A percentile compares a stretch with the other conserved stretches of the same genome.
phyloP scores from a whole-genome alignment of 2,113 vertebrate genomes.

The Thalassoma bifasciatum region DNA sequence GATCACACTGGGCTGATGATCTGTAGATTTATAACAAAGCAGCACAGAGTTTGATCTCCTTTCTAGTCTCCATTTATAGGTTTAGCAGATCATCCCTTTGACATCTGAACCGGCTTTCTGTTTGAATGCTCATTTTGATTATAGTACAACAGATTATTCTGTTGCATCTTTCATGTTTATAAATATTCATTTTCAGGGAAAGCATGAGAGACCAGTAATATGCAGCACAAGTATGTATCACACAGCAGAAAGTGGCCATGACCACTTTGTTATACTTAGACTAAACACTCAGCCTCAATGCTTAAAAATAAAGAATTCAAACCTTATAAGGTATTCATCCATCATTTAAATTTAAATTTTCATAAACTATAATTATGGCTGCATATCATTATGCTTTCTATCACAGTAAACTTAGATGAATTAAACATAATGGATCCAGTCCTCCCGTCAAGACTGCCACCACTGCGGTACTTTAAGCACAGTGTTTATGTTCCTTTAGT shows the following conservation, averaged over 20 bases:
- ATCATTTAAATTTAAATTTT: slow-evolving; percentile 9
- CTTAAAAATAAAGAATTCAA: not conserved
- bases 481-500: slow-evolving; percentile 24
- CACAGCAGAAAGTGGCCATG: too few species aligned
- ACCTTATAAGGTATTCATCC: not conserved
- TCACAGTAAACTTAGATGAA: slow-evolving; percentile 31
- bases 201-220: not conserved
- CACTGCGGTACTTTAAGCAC: slow-evolving; percentile 8
- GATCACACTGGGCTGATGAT: slow-evolving; percentile 4
- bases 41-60: not conserved
- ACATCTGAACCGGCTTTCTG: slow-evolving; percentile 29
- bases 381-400: slow-evolving; percentile 16
- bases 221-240: too few species aligned
- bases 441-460: slow-evolving; percentile 5
- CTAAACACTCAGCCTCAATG: not conserved
- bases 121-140: slow-evolving; percentile 29
- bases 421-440: slow-evolving; percentile 29
- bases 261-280: too few species aligned
- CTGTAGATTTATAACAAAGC: slow-evolving; percentile 7
- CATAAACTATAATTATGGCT: slow-evolving; percentile 13
- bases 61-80: not conserved
- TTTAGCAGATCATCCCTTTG: slow-evolving; percentile 26
- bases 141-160: slow-evolving; percentile 19
- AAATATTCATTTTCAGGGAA: not conserved
- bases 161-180: slow-evolving; percentile 6